Base-by-base conservation (phyloP, 2,888 invertebrate genomes). In the Epinotia brunnichana region DNA sequence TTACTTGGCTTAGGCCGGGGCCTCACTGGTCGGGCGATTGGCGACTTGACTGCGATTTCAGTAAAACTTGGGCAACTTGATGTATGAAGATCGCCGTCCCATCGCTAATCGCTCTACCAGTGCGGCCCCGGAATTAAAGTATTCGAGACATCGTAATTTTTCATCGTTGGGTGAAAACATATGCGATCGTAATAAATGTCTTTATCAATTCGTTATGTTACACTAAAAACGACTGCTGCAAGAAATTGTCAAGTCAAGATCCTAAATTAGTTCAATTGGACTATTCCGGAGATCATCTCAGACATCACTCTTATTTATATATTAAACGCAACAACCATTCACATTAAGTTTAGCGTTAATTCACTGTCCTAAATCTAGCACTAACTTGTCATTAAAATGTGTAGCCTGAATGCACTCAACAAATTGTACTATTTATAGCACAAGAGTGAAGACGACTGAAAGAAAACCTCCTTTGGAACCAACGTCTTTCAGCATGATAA, bases 331-430 rank as follows among this genome's bases (percentile, higher is more conserved):
- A 44, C 21, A 21, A 44, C 19, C 21, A 44, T 7, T 44, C 44
- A 17, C 35, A 35, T 35, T 60, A 60, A 19, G 19, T 44, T 10
- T 2, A 44, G 21, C 61, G 44, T 44, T 9, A 48, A 24, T 62
- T 9, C 24, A 19, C 60, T 35, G 44, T 44, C n/a, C 21, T 44
- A 24, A 44, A 44, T 24, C 21, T n/a, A 24, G 61, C 24, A 24
- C 17, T 39, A 41, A 24, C 35, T 24, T n/a, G 15, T 19, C 53
- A 64, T 64, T 64, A 64, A 53, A 64, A 53, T 62, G 35, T 35
- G 17, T 21, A 35, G 53, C 35, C 35, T 64, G 35, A 64, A 35
- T 24, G 63, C 19, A 1, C 17, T 53, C 29, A 5, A 53, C 35
- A 53, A 29, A n/a, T 64, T 53, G 53, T 53, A 19, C 17, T 51